Conservation (phyloP, 2,113 vertebrate genomes). For the Brachypodius melanocephalos region DNA sequence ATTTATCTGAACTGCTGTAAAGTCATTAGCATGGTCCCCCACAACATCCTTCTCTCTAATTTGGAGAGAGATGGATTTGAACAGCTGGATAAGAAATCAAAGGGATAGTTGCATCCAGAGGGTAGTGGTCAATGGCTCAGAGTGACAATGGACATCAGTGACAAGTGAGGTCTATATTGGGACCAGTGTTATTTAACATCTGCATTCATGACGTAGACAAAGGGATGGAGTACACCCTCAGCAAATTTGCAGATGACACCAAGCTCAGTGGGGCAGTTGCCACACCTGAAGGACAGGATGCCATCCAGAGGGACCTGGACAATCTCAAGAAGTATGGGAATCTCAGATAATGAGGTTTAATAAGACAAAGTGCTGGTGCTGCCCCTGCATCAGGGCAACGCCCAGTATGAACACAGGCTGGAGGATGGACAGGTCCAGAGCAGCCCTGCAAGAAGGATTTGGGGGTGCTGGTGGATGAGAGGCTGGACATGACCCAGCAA, state of each 20-base stretch:
- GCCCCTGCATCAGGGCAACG: too few species aligned
- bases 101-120: not conserved
- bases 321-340: not conserved
- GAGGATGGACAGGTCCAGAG: not conserved
- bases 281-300: not conserved
- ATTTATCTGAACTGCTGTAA: not conserved
- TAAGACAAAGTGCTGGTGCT: not conserved
- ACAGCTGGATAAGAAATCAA: not conserved
- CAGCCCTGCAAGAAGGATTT: not conserved
- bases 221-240: not conserved
- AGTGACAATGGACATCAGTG: not conserved
- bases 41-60: not conserved
- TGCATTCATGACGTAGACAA: not conserved
- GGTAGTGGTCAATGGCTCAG: not conserved
- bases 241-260: not conserved
- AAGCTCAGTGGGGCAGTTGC: not conserved
- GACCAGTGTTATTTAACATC: not conserved
- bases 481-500: not conserved
- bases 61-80: not conserved
- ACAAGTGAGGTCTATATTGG: not conserved
- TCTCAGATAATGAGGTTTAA: not conserved
- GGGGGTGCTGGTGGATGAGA: rapidly evolving
- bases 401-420: rapidly evolving
- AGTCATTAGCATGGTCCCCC: not conserved
- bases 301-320: not conserved